Evolutionary conservation across 2,797 vertebrate genomes (phyloP).

Genomic region (Micrastur ruficollis): DNA sequence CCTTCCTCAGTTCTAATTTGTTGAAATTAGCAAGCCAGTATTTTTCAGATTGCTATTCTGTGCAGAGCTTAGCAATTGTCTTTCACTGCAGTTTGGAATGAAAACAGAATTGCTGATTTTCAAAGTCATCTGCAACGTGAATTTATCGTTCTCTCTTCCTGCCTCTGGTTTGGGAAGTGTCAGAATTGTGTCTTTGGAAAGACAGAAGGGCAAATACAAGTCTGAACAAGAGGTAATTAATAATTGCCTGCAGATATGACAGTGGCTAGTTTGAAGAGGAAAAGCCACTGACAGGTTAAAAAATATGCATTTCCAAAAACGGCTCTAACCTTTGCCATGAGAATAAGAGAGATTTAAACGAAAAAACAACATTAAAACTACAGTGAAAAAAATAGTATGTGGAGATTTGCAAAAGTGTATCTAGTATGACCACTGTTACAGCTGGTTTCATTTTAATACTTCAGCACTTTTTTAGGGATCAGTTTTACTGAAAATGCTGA

Average conservation of each 20-base stretch:
- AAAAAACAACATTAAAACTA: background rate
- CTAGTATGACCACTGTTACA: background rate
- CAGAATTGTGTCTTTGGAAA: background rate
- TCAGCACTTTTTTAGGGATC: background rate
- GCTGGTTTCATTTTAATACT: background rate
- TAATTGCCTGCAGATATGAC: background rate
- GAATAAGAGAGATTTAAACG: background rate
- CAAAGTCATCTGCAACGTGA: background rate
- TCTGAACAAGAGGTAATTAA: background rate
- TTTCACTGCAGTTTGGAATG: background rate
- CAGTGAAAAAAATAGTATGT: accelerated
- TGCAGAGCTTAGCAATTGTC: background rate
- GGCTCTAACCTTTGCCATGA: background rate
- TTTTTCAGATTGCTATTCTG: background rate
- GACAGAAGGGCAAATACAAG: background rate
- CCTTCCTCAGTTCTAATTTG: background rate
- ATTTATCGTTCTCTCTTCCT: background rate
- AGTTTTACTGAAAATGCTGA: background rate
- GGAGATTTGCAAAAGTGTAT: background rate
- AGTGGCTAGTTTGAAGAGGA: background rate
- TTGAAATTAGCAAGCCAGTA: background rate
- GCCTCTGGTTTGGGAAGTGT: background rate
- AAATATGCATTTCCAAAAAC: background rate
- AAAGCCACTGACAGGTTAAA: background rate
- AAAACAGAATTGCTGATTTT: background rate